phyloP scores from a whole-genome alignment of 2,113 vertebrate species.

The Poeciliopsis prolifica region DNA sequence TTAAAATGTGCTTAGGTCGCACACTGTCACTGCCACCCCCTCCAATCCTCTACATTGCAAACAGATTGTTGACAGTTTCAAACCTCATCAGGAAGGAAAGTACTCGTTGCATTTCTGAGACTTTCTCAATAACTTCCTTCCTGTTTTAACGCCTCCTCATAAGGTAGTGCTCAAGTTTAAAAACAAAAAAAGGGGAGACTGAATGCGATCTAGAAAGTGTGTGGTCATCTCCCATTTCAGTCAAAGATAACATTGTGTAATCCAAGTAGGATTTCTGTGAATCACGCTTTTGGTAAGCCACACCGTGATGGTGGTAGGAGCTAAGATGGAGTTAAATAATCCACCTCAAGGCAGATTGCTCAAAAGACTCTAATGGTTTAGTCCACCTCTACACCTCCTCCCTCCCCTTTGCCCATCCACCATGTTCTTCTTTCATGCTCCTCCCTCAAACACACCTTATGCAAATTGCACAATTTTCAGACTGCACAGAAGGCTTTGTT shows the following conservation, averaged over 20 bases:
- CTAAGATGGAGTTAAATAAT: slow-evolving; percentile 66
- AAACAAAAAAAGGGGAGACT: slow-evolving; percentile 18
- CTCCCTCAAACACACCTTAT: slow-evolving; percentile 84
- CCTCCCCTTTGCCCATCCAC: slow-evolving; percentile 38
- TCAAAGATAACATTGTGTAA: slow-evolving; percentile 22
- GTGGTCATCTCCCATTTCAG: no score
- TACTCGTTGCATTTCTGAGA: slow-evolving; percentile 40
- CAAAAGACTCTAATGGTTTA: slow-evolving; percentile 77
- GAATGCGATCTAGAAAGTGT: slow-evolving; percentile 16
- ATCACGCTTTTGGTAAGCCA: slow-evolving; percentile 54
- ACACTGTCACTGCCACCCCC: slow-evolving; percentile 17
- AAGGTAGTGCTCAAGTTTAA: neutral
- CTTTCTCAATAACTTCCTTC: slow-evolving; percentile 79
- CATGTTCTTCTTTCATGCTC: slow-evolving; percentile 57
- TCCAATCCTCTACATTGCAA: neutral
- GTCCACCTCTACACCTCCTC: slow-evolving; percentile 71
- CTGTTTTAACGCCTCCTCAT: slow-evolving; percentile 60
- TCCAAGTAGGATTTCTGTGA: slow-evolving; percentile 31
- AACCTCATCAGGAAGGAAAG: slow-evolving; percentile 60
- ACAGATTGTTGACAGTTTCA: slow-evolving; percentile 36
- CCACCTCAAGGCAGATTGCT: slow-evolving; percentile 58
- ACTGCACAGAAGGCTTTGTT: slow-evolving; percentile 79
- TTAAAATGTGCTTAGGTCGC: neutral
- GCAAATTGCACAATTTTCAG: slow-evolving; percentile 75
- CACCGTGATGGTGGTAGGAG: slow-evolving; percentile 50